These are phyloP conservation scores for Furnarius figulus DNA, from an alignment of 2,113 vertebrate species.

Conservation along the genomic window DNA sequence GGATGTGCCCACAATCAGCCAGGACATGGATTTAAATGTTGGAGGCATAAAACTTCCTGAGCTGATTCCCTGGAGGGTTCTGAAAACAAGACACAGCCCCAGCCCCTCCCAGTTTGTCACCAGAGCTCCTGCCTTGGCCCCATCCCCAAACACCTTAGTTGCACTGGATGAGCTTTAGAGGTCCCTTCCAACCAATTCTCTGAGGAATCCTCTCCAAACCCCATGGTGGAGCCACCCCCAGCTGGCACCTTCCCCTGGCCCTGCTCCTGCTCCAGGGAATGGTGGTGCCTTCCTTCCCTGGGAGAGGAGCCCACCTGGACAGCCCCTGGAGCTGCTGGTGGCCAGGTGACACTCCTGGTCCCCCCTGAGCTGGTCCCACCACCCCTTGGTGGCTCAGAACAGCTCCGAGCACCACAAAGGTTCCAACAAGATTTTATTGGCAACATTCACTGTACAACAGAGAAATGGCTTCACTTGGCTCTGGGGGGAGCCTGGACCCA, in stretches of 20 bases:
- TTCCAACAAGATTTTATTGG: slow-evolving; percentile 41
- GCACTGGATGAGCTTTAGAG: not conserved
- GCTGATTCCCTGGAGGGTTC: rapidly evolving
- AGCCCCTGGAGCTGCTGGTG: not conserved
- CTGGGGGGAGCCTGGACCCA: not conserved
- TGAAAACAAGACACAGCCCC: rapidly evolving
- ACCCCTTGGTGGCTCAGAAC: not conserved
- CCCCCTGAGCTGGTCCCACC: not conserved
- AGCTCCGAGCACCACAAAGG: not conserved
- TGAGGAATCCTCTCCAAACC: not conserved
- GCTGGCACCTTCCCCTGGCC: not conserved
- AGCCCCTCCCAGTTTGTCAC: rapidly evolving
- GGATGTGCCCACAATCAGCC: rapidly evolving
- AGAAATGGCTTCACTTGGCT: not conserved
- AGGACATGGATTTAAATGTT: rapidly evolving
- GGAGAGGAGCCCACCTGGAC: not conserved
- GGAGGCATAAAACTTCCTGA: not conserved
- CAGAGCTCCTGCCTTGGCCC: not conserved
- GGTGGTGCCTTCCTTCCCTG: no score
- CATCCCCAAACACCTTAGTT: not conserved
- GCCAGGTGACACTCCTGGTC: not conserved
- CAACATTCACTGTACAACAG: not conserved
- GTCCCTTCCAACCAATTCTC: not conserved
- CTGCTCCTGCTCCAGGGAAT: not conserved
- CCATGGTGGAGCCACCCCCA: not conserved